Conservation (phyloP, 2,797 vertebrate species). For the Halcyon smyrnensis region DNA sequence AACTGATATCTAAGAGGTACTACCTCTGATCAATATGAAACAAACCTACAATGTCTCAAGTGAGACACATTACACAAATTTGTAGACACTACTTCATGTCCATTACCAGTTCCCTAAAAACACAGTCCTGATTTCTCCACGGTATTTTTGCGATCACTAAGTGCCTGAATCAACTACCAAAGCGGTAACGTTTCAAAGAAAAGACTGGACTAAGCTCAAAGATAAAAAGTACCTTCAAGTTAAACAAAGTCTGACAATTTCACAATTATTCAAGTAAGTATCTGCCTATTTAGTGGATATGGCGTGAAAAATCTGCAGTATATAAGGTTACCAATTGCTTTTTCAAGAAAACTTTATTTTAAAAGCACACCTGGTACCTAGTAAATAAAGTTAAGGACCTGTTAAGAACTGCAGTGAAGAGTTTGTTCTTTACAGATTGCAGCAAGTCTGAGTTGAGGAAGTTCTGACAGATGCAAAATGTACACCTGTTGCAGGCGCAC, state of each 20-base stretch:
- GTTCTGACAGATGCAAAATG: conserved; percentile 99
- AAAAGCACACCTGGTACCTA: conserved; percentile 84
- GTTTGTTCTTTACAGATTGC: conserved; percentile 96
- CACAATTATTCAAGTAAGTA: neutral
- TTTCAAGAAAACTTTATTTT: conserved; percentile 64
- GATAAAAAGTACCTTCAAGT: neutral
- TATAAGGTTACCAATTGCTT: conserved; percentile 61
- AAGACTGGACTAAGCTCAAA: neutral
- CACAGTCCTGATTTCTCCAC: neutral
- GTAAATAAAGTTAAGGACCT: conserved; percentile 92
- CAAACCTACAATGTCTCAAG: neutral
- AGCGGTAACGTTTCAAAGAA: neutral
- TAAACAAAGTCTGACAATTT: neutral
- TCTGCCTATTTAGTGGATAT: conserved; percentile 66
- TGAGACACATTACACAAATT: neutral
- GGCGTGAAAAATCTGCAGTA: conserved; percentile 69
- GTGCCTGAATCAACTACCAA: neutral
- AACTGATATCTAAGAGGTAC: neutral
- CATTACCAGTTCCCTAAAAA: neutral
- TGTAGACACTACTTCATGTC: neutral
- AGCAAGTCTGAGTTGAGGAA: conserved; percentile 98
- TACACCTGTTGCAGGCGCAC: conserved; percentile 98
- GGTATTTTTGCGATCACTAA: neutral
- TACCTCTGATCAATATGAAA: neutral
- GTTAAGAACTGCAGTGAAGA: conserved; percentile 95